Conservation (phyloP, 2,113 vertebrate genomes). For the Myotis lucifugus region DNA sequence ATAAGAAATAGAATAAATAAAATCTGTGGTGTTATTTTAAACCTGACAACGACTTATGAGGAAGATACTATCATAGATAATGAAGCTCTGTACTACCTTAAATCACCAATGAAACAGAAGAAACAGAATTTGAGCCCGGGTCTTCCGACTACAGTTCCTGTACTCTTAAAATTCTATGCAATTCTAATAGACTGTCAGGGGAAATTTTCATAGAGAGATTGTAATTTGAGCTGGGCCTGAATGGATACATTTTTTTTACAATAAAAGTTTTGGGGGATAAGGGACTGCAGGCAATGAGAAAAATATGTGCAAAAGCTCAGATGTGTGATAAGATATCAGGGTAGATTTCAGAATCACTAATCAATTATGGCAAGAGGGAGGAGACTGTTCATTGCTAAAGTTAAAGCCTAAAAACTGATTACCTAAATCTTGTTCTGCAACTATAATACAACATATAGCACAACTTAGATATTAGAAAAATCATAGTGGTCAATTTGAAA, state of each 20-base stretch:
- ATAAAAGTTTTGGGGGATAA: neutral
- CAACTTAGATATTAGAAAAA: neutral
- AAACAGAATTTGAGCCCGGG: neutral
- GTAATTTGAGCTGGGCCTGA: neutral
- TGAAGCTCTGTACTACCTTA: neutral
- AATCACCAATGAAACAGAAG: neutral
- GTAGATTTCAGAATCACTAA: neutral
- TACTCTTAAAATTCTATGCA: neutral
- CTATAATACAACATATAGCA: neutral
- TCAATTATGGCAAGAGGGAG: neutral
- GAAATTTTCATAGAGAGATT: neutral
- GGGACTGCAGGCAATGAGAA: neutral
- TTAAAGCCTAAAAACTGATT: neutral
- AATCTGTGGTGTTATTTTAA: neutral
- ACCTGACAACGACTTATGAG: neutral
- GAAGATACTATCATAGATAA: neutral
- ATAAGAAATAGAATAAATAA: neutral
- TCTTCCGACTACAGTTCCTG: neutral
- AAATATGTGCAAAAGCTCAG: neutral
- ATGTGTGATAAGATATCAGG: neutral
- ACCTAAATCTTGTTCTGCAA: neutral
- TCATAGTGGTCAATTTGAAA: neutral
- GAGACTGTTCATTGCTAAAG: neutral
- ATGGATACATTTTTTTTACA: neutral
- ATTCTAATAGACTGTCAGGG: constrained; percentile 16